Evolutionary conservation across 2,888 invertebrate species (phyloP), one percentile per base, ranked within the genome.

Genomic region (Mantis religiosa): DNA sequence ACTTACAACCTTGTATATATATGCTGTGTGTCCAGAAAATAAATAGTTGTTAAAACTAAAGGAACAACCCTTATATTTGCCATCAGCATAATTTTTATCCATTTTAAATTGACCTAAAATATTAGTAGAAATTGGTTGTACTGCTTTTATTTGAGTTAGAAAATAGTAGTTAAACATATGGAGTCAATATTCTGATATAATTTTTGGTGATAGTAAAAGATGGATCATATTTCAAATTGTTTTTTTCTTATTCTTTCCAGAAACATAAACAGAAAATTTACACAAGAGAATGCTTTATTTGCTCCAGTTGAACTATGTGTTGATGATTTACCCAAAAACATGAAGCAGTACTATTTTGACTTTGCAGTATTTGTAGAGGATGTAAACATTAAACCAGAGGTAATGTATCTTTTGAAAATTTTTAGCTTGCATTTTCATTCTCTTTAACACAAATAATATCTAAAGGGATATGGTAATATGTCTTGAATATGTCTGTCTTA

Each of bases 281-380:
- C 71, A 1, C 41, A 28, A 30, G 83, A 88, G n/a, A 91, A 92
- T 89, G 91, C 83, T 90, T 93, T 94, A 8, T 93, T 94, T 92
- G 94, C 94, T 91, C 93, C 95, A 1, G 94, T 95, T 89, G 93
- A 94, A 91, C 94, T 96, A 90, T 96, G 96, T 91, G 95, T 96
- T 84, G 94, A 95, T 91, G 94, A 95, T 12, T 92, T 96, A 15
- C 92, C 93, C 89, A 91, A 93, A 0, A 92, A 94, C 82, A 92
- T 94, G 15, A 93, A 94, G 41, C 92, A 93, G 3, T 93, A 94
- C n/a, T 96, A 95, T 92, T 94, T 94, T 91, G 95, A 95, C 92
- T 94, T 97, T 87, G 95, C 95, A 28, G 94, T 97, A 34, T 94
- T 97, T 91, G 95, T 95, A 2, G 95, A 96, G 92, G 96, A 96